These are phyloP conservation scores for Tupaia tana DNA, from an alignment of 2,113 vertebrate species.

Conservation along the genomic window DNA sequence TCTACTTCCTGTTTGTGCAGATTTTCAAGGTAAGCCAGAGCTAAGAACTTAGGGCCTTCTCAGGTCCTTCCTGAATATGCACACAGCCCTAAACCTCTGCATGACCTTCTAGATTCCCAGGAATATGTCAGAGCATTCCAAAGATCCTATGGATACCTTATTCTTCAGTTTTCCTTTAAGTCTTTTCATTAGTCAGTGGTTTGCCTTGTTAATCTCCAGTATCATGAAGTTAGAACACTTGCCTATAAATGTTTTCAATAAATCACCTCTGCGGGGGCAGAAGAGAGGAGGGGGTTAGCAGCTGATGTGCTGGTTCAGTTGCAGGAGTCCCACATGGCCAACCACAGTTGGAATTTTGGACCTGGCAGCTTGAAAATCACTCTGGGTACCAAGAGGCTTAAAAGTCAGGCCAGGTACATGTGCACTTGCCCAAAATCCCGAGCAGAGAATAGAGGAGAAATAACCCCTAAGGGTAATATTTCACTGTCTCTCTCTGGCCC, in stretches of 20 bases:
- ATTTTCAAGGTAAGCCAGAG: neutral
- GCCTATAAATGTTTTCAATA: slow-evolving; percentile 13
- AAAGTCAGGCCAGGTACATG: too few species aligned
- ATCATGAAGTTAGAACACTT: neutral
- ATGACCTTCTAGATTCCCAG: neutral
- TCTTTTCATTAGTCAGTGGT: neutral
- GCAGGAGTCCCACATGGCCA: too few species aligned
- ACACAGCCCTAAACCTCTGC: neutral
- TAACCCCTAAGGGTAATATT: too few species aligned
- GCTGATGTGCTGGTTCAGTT: too few species aligned
- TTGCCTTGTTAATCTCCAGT: neutral
- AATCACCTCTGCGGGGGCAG: neutral
- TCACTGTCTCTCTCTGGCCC: too few species aligned
- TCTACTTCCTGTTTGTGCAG: neutral
- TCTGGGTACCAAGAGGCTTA: too few species aligned
- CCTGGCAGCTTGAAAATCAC: too few species aligned
- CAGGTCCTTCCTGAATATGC: neutral
- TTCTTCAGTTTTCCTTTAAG: neutral
- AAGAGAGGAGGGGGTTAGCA: too few species aligned
- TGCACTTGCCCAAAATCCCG: too few species aligned
- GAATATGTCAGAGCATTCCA: neutral
- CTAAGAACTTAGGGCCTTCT: neutral
- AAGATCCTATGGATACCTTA: neutral
- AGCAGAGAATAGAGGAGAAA: too few species aligned
- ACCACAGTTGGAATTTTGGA: too few species aligned